Evolutionary conservation across 2,797 vertebrate species (phyloP).

Genomic region (Poecilia picta): DNA sequence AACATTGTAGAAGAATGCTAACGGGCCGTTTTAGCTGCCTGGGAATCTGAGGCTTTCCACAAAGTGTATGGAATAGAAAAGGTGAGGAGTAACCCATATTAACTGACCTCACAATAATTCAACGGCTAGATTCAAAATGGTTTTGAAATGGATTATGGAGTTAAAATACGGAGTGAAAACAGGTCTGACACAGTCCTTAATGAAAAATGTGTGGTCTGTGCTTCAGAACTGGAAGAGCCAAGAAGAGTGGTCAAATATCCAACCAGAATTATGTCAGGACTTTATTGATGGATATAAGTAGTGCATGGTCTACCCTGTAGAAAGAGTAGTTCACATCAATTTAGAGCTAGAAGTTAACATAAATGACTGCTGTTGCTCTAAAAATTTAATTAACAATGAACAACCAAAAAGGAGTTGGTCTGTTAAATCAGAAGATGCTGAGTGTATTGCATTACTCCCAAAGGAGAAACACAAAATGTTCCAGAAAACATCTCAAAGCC

Average conservation of each 20-base stretch:
- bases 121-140: not conserved
- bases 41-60: not conserved
- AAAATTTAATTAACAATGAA: not conserved
- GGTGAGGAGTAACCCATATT: not conserved
- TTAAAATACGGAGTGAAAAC: not conserved
- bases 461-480: slow-evolving; percentile 72
- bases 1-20: not conserved
- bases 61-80: not conserved
- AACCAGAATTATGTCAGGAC: not conserved
- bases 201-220: not conserved
- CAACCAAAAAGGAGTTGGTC: not conserved
- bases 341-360: not conserved
- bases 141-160: not conserved
- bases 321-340: not conserved
- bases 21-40: not conserved
- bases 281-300: not conserved
- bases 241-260: not conserved
- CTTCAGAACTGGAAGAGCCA: not conserved
- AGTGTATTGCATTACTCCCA: slow-evolving; percentile 60
- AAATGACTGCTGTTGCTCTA: not conserved
- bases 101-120: not conserved
- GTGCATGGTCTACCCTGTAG: not conserved
- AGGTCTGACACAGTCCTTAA: not conserved
- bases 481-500: slow-evolving; percentile 59
- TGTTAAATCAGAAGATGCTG: not conserved